Evolutionary conservation across 2,888 invertebrate genomes (phyloP).

Genomic region (Dasypolia templi): DNA sequence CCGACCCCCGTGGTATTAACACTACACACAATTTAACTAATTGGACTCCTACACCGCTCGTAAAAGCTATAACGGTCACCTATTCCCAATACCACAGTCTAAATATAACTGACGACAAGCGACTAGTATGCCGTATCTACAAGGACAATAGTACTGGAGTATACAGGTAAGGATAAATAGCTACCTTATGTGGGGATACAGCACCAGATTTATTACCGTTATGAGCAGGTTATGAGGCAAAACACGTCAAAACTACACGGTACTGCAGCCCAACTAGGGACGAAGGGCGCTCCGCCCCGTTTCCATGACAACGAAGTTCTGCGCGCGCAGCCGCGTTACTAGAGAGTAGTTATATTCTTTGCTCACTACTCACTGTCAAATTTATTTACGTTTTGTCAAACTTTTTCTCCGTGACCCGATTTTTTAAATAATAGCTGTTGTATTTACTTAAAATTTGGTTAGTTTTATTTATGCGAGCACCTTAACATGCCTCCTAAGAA

Average conservation of each 20-base stretch:
- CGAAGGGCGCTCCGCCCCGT: slow-evolving; percentile 71
- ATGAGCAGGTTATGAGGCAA: too few relatives aligned
- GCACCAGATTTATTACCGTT: slow-evolving; percentile 28
- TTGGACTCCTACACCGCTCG: slow-evolving; percentile 38
- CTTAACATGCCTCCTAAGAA: slow-evolving; percentile 84
- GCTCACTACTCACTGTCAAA: slow-evolving; percentile 72
- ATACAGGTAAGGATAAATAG: slow-evolving; percentile 21
- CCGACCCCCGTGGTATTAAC: slow-evolving; percentile 8
- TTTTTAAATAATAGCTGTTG: slow-evolving; percentile 58
- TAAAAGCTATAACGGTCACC: slow-evolving; percentile 31
- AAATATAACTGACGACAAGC: slow-evolving; percentile 28
- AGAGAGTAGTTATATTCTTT: too few relatives aligned
- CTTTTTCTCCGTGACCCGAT: slow-evolving; percentile 69
- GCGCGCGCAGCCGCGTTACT: slow-evolving; percentile 83
- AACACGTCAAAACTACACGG: slow-evolving; percentile 58
- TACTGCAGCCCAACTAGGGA: slow-evolving; percentile 46
- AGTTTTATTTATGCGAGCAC: slow-evolving; percentile 47
- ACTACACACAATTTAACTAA: slow-evolving; percentile 42
- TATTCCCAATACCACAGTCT: slow-evolving; percentile 21
- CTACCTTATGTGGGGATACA: slow-evolving; percentile 36
- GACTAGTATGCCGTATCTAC: not conserved
- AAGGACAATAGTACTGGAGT: slow-evolving; percentile 28
- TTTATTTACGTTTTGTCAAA: slow-evolving; percentile 80
- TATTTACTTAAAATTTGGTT: slow-evolving; percentile 48
- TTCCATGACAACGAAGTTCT: slow-evolving; percentile 77